Base-by-base conservation (phyloP, 2,888 invertebrate genomes). In the Microctonus hyperodae region DNA sequence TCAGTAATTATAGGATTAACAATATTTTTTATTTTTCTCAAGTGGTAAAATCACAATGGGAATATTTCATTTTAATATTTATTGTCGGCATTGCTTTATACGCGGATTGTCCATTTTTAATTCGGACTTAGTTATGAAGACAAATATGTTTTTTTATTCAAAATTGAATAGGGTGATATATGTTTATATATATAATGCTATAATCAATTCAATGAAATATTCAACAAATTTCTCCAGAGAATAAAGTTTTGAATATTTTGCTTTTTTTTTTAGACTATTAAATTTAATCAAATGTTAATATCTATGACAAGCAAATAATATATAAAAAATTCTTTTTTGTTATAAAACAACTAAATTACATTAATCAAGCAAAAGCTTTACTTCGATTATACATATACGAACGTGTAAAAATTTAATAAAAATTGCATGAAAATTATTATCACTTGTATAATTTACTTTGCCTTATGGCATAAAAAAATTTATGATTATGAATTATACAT, bases 41-140 rank as follows among this genome's bases (percentile, higher is more conserved):
- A 74, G 75, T 74, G 62, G 75, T 70, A 75, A 71, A 68, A 71
- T 78, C 69, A 51, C 68, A 60, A 63, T 28, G 28, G 7, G 62
- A 67, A 70, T 68, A 70, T 74, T 73, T 69, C 71, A 23, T 53
- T 64, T 83, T 81, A 83, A 83, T 83, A 67, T 83, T n/a, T 82
- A 83, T 83, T 83, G 82, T 83, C 83, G 79, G 79, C 74, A 82
- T 81, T 81, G 77, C 79, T 82, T 79, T 73, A 75, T 75, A 72
- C 72, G 73, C 80, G 78, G 78, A 81, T 82, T 81, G 79, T 81
- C 80, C 74, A 73, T 68, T 63, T 44, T 4, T 16, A 60, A 60
- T 60, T 60, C 33, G 33, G 28, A 50, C 23, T 44, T 23, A 22
- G 22, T 2, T 6, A 23, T 16, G 23, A 51, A 51, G 16, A 4